Evolutionary conservation across 2,113 vertebrate species (phyloP), one percentile per base, ranked within the genome.

Genomic region (Tor tambroides): DNA sequence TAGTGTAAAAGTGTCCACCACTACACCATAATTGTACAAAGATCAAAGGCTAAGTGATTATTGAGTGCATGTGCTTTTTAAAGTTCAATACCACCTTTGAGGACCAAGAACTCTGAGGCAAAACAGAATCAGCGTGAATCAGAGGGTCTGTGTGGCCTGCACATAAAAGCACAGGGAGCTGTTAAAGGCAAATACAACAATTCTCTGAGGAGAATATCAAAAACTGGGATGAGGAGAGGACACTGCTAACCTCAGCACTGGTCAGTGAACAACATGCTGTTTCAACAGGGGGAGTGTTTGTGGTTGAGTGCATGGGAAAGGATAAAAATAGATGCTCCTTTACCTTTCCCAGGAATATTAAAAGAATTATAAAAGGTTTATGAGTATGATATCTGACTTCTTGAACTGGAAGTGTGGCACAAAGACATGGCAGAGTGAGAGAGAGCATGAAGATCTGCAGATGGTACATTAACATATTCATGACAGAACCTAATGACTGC

Each of bases 401-500:
- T 32, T 72, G 82, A 83, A 72, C 63, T 51, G 11, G 32, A 65
- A 6, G 12, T 63, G 32, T 63, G 28, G 14, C 41, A 49, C n/a
- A 54, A 35, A 51, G 63, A 21, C 30, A 75, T 76, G 35, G 28
- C 9, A 56, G 67, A 51, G 17, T 0, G 78, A 65, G 35, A 41
- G 56, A 17, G 56, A n/a, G 14, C 26, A 67, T 35, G 11, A 61
- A 54, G 67, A 59, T 74, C 15, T 46, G 74, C 26, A 80, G 65
- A 74, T 88, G 10, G 51, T 80, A 82, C 46, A 0, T 38, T 79
- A 91, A 61, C 88, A 91, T 91, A 91, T 93, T 90, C 91, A 92
- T 92, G 85, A 89, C 84, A 87, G 19, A 76, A 89, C 89, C 91
- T 91, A 92, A 92, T 89, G 91, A 93, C 91, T 88, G 91, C 91